Evolutionary conservation across 2,113 vertebrate genomes (phyloP), one percentile per base, ranked within the genome.

Genomic region (Shinisaurus crocodilurus): DNA sequence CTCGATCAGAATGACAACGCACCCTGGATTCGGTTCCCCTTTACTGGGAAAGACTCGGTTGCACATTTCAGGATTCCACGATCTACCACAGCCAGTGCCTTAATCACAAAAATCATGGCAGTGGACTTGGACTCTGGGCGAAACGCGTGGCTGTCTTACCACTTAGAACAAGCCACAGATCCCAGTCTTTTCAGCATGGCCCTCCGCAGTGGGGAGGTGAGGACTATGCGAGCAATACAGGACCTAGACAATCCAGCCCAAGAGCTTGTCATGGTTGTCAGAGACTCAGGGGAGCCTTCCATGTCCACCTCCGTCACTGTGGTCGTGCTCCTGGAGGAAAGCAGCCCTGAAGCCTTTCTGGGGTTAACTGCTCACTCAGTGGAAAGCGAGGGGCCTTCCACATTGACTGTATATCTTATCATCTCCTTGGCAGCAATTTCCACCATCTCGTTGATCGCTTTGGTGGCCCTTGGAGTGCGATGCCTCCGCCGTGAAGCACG

Each of bases 361-460:
- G 97, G 96, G 88, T 94, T 97, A 0, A 96, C 94, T 54, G 96
- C 94, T 92, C 96, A 93, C 81, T 91, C 81, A 15, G 90, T 86
- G 25, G 95, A 94, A 29, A 94, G 84, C 93, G 95, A 91, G 90
- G 97, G 97, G 88, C 96, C 98, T 93, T 96, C 98, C 3, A 96
- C 96, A 3, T 95, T 98, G 63, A 98, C 98, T 0, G 93, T 98
- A 81, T 99, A 98, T 90, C 97, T 99, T 90, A 98, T 98, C 8
- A 97, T 98, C 80, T 97, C 98, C 75, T 91, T 99, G 32, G 98
- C 98, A 82, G 97, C 97, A 87, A 97, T 98, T 85, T 98, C 98
- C 13, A 96, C 95, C 0, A 96, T 98, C 88, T 98, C 97, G 0
- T 96, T 97, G 90, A 95, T 95, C 91, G 96, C 89, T 92, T 85